Conservation (phyloP, 2,888 invertebrate genomes). For the Sphaeridia pumilis region DNA sequence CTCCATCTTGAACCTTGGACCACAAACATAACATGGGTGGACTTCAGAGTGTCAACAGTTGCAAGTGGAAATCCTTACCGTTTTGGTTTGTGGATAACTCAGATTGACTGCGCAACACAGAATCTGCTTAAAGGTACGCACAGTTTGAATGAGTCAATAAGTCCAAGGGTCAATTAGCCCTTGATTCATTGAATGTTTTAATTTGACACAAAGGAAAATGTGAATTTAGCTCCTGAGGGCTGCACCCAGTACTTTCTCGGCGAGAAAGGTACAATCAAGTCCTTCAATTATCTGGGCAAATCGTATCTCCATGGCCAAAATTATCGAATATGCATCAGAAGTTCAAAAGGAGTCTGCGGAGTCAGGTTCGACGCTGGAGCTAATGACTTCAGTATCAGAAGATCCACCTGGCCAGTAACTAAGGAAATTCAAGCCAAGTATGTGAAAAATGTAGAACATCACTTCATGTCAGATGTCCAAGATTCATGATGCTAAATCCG, state of each 20-base stretch:
- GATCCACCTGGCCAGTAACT: constrained; percentile 15
- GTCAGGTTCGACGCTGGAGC: constrained; percentile 27
- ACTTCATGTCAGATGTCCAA: not conserved
- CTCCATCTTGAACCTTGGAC: constrained; percentile 34
- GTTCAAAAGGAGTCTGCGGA: constrained; percentile 33
- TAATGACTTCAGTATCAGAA: constrained; percentile 32
- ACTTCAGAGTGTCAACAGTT: constrained; percentile 34
- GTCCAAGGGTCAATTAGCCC: not conserved
- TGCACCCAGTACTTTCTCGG: constrained; percentile 37
- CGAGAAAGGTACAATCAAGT: constrained; percentile 35
- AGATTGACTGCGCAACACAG: constrained; percentile 35
- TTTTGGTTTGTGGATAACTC: constrained; percentile 36
- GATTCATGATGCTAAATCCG: too few species aligned
- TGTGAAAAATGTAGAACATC: not conserved
- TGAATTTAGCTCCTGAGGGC: constrained; percentile 35
- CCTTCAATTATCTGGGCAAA: constrained; percentile 37
- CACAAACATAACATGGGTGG: constrained; percentile 27
- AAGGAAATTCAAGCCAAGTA: constrained; percentile 27
- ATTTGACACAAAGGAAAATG: not conserved
- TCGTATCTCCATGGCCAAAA: constrained; percentile 35
- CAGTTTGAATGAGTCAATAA: not conserved
- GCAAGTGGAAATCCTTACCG: constrained; percentile 31
- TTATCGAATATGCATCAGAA: constrained; percentile 37
- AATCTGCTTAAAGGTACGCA: constrained; percentile 32
- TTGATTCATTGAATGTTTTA: not conserved